Conservation (phyloP, 2,797 vertebrate genomes). For the Urosaurus nigricauda region DNA sequence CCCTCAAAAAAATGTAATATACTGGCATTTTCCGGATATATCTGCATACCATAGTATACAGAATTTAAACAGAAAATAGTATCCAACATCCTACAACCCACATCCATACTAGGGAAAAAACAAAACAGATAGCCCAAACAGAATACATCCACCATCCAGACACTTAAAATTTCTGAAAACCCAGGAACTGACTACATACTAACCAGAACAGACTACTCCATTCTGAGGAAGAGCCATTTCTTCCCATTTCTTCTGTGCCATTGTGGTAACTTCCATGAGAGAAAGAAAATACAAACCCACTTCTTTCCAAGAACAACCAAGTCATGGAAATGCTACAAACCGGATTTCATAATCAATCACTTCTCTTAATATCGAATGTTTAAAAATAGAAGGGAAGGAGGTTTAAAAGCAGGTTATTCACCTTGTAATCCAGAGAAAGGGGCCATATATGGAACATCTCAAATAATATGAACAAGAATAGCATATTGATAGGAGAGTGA, state of each 20-base stretch:
- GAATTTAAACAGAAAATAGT: neutral
- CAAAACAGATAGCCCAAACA: neutral
- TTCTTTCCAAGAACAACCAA: neutral
- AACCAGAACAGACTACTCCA: neutral
- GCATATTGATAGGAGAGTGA: neutral
- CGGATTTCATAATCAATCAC: neutral
- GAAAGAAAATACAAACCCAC: neutral
- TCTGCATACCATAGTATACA: neutral
- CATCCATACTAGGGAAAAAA: neutral
- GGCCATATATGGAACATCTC: neutral
- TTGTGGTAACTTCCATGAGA: neutral
- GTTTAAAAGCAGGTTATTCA: neutral
- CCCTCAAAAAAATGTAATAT: neutral
- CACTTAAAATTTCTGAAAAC: neutral
- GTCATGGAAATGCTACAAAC: neutral
- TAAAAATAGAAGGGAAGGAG: neutral
- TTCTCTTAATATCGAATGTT: neutral
- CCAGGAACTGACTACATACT: neutral
- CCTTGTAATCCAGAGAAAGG: neutral
- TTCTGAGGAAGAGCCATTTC: neutral
- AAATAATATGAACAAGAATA: neutral
- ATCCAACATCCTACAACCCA: neutral
- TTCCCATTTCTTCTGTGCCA: neutral
- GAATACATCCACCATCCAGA: neutral
- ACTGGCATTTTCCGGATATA: neutral